Evolutionary conservation across 2,797 vertebrate genomes (phyloP).

Genomic region (Bradypus variegatus): DNA sequence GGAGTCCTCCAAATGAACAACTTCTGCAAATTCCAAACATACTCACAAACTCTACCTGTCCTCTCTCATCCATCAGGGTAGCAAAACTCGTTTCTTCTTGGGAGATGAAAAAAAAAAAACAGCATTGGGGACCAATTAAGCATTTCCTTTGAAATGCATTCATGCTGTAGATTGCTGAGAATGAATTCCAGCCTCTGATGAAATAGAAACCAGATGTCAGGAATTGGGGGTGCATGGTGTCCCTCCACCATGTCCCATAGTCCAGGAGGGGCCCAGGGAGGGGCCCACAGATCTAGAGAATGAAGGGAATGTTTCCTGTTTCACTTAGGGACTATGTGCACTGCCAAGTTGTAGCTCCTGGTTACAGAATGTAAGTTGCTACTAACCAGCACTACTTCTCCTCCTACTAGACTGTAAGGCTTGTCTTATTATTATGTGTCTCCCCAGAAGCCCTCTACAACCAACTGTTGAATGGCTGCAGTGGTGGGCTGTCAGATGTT

Average conservation of each 20-base stretch:
- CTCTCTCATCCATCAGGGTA: conserved; percentile 27
- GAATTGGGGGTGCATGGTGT: neutral
- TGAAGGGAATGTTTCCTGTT: neutral
- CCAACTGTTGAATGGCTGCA: neutral
- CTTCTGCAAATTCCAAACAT: neutral
- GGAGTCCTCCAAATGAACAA: conserved; percentile 11
- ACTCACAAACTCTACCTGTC: neutral
- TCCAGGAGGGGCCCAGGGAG: neutral
- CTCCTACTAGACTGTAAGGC: neutral
- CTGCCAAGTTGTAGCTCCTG: neutral
- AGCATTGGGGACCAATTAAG: conserved; percentile 32
- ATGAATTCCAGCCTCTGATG: conserved; percentile 32
- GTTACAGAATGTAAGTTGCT: neutral
- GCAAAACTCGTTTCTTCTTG: conserved; percentile 22
- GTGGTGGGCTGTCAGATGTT: neutral
- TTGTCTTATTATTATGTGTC: neutral
- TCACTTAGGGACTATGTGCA: too few relatives aligned
- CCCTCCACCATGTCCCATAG: neutral
- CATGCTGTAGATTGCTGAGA: neutral
- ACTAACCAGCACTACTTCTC: neutral
- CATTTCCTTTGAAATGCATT: conserved; percentile 53
- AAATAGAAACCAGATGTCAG: conserved; percentile 55
- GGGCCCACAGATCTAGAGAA: neutral
- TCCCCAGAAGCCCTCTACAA: neutral
- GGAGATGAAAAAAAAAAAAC: conserved; percentile 1